Evolutionary conservation across 2,797 vertebrate species (phyloP), one percentile per base, ranked within the genome.

Genomic region (Kryptopterus vitreolus): DNA sequence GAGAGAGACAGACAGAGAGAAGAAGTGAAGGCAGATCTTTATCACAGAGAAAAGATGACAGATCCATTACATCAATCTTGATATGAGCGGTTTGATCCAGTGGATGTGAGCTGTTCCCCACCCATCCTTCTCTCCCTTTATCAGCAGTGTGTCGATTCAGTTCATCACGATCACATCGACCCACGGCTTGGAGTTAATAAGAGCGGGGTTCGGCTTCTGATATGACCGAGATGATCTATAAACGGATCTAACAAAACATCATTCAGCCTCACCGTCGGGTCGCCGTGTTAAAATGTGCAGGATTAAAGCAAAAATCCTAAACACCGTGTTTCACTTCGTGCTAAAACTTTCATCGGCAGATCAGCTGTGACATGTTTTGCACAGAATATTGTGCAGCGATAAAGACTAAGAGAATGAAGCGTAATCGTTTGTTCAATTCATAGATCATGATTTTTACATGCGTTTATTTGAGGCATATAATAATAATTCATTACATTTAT

Each of bases 21-120:
- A 74, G 63, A 26, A 82, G 68, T 35, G 62, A 84, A 66, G 77
- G 80, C 76, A 24, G 87, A 92, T 92, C 88, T 90, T 91, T 91
- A 92, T 94, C 92, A 88, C 24, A 80, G 87, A 88, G 87, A 80
- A 88, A 90, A 88, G 91, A 93, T 93, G 92, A 93, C 91, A 91
- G 92, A 91, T 93, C 91, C 90, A 93, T 93, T 91, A 93, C 89
- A 89, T 86, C 85, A 82, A 84, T 90, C 89, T 88, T 85, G 79
- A 87, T 87, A 87, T 89, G 82, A 87, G 86, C 62, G 16, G 82
- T 87, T 87, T 87, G 86, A 91, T 91, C 89, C 88, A 89, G 88
- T 88, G 90, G 87, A 87, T 85, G 85, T 63, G 24, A 57, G 80
- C 83, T 87, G 82, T 82, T 79, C 55, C 55, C 55, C 10, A n/a